Conservation (phyloP, 2,113 vertebrate genomes). For the Phrynocephalus versicolor region DNA sequence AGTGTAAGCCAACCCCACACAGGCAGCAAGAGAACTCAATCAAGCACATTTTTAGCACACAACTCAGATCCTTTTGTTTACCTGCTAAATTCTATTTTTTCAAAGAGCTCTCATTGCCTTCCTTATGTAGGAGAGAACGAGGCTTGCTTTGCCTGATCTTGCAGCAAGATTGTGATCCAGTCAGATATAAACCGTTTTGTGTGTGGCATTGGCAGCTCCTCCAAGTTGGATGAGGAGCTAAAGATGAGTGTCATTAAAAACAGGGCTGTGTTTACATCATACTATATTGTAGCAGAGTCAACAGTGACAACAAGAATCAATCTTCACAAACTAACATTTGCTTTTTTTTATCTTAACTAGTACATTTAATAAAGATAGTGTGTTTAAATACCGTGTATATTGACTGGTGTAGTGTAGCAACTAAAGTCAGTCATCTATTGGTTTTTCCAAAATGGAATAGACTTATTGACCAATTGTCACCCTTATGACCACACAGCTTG, state of each 20-base stretch:
- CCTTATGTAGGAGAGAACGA: background rate
- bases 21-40: background rate
- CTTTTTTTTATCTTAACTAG: too few species aligned
- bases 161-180: background rate
- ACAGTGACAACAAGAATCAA: too few species aligned
- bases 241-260: background rate
- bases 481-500: too few species aligned
- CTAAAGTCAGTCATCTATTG: too few species aligned
- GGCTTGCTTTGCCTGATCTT: background rate
- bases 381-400: too few species aligned
- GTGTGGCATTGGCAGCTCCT: background rate
- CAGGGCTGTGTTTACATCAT: background rate
- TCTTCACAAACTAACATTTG: too few species aligned
- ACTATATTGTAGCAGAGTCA: background rate
- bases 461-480: too few species aligned
- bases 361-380: too few species aligned
- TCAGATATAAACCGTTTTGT: background rate
- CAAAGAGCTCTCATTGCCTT: background rate
- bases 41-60: background rate
- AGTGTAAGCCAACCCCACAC: background rate
- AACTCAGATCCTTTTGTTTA: slow-evolving; percentile 1
- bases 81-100: background rate
- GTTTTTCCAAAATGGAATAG: too few species aligned
- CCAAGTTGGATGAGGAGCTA: background rate
- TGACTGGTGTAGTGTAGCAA: too few species aligned